Base-by-base conservation (phyloP, 2,888 invertebrate species). In the Andrena dorsata region DNA sequence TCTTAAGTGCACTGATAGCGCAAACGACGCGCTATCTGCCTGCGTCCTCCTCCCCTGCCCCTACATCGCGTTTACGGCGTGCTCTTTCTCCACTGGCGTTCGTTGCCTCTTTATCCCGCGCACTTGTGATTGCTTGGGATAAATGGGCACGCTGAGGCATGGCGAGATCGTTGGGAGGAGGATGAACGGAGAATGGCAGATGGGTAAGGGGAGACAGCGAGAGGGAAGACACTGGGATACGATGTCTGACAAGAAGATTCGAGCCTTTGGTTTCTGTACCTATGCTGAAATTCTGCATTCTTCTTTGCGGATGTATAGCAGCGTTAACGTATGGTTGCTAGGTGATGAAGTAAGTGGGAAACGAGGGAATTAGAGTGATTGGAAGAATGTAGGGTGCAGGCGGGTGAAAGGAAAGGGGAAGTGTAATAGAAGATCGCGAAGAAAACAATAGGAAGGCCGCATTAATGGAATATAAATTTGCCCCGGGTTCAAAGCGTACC, bases 1-100 rank as follows among this genome's bases (percentile, higher is more conserved):
- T 91, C 90, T 90, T 91, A 91, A 93, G 90, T 91, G 92, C 90
- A 86, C 90, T 86, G 92, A 91, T 92, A 92, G 90, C 88, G 85
- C 86, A 76, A 83, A 88, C 87, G 85, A 76, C 85, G 78, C 80
- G 74, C 81, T 87, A 89, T 90, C 86, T 78, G 49, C 7, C 56
- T 26, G 69, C 60, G 65, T 63, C 63, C 70, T 71, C 71, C 23
- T 63, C 63, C 51, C 53, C 58, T 61, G 73, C 51, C 32, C 32
- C 53, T 1, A 16, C 32, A 0, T 13, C 41, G 23, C 63, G 30
- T 56, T 41, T 47, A 49, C n/a, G 20, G 35, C 32, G 66, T 20
- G 65, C 41, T 53, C 66, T 51, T 78, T 68, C 73, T 61, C 35
- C 23, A 63, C 5, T n/a, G 32, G 63, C 41, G 60, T 56, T 68